These are phyloP conservation scores for Ambastaia sidthimunki DNA, from an alignment of 2,797 vertebrate species.

Conservation along the genomic window DNA sequence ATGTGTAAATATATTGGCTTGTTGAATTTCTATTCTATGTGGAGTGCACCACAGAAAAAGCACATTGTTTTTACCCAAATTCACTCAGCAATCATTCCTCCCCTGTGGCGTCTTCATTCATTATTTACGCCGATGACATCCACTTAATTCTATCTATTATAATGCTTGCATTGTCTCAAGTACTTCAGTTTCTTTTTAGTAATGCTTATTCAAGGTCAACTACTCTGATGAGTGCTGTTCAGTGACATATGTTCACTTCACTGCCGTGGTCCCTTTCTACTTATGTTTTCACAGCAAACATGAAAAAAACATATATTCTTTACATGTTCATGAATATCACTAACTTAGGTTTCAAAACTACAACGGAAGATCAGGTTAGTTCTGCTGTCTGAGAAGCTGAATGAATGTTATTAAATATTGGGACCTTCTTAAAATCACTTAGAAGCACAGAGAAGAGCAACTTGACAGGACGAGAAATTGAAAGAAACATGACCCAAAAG, in stretches of 20 bases:
- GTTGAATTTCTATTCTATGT: conserved; percentile 13
- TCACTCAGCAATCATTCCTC: conserved; percentile 34
- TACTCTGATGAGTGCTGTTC: conserved; percentile 26
- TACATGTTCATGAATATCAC: neutral
- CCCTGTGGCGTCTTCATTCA: conserved; percentile 49
- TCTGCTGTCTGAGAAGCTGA: neutral
- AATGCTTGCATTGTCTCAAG: conserved; percentile 53
- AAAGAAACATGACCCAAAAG: neutral
- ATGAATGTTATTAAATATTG: neutral
- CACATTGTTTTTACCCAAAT: conserved; percentile 13
- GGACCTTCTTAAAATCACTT: neutral
- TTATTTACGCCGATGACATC: conserved; percentile 60
- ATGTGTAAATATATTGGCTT: conserved; percentile 21
- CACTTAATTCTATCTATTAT: conserved; percentile 54
- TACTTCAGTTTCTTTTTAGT: conserved; percentile 53
- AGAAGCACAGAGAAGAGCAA: neutral
- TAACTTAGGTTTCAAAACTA: neutral
- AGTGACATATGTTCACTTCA: neutral
- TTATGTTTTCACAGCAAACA: neutral
- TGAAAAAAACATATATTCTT: neutral
- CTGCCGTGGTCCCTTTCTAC: neutral
- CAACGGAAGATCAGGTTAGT: neutral
- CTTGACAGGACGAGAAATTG: neutral
- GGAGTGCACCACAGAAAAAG: neutral
- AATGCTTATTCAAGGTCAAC: conserved; percentile 63